A percentile compares a stretch with the other conserved stretches of the same genome.
These are phyloP conservation scores for Andrena minutula DNA, from an alignment of 2,888 invertebrate species.

Conservation along the genomic window DNA sequence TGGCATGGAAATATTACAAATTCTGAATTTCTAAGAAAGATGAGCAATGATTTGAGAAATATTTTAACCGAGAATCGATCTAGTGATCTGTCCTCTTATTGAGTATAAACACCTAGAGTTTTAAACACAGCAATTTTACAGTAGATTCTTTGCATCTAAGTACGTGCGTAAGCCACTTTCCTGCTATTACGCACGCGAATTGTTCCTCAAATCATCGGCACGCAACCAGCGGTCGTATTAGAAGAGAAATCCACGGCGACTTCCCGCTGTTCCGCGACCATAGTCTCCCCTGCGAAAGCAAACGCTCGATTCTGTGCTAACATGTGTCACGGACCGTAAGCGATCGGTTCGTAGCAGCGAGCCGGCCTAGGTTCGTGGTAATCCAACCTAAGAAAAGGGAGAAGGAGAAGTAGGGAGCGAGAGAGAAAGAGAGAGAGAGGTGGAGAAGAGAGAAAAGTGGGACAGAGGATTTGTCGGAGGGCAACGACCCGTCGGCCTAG, in stretches of 20 bases:
- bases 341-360: slow-evolving; percentile 54
- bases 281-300: slow-evolving; percentile 27
- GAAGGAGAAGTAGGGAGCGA: slow-evolving; percentile 1
- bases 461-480: slow-evolving; percentile 57
- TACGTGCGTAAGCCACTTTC: not conserved
- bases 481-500: slow-evolving; percentile 80
- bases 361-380: slow-evolving; percentile 66
- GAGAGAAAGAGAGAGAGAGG: slow-evolving; percentile 6
- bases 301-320: slow-evolving; percentile 20
- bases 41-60: too few species aligned
- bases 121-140: too few species aligned
- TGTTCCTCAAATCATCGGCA: not conserved
- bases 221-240: not conserved
- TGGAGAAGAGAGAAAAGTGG: slow-evolving; percentile 6
- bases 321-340: slow-evolving; percentile 56
- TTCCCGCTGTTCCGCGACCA: slow-evolving; percentile 11
- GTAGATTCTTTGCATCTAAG: not conserved
- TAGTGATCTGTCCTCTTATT: too few species aligned
- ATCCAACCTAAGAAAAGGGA: slow-evolving; percentile 40
- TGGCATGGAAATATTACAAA: too few species aligned
- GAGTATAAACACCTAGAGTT: too few species aligned
- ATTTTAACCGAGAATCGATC: too few species aligned
- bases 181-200: not conserved
- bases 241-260: not conserved
- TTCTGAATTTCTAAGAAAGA: too few species aligned